Conservation (phyloP, 2,888 invertebrate species). For the Eupithecia insigniata region DNA sequence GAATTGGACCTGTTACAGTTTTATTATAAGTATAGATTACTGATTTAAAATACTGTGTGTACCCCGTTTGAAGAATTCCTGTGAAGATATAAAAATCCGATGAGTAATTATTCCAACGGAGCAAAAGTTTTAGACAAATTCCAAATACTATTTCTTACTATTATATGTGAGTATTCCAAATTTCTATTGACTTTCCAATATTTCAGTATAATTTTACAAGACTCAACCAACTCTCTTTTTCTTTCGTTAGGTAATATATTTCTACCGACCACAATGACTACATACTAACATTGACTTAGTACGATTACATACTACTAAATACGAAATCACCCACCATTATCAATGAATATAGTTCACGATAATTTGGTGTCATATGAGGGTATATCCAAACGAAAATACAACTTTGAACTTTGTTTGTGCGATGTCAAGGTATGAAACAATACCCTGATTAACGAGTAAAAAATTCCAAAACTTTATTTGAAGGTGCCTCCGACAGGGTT, state of each 20-base stretch:
- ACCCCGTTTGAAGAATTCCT: background rate
- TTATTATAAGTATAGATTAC: no score
- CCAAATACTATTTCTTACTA: background rate
- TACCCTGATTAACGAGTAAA: constrained; percentile 74
- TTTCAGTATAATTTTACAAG: constrained; percentile 38
- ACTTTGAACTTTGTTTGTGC: constrained; percentile 37
- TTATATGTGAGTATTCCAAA: background rate
- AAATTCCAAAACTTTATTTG: constrained; percentile 63
- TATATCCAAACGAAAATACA: constrained; percentile 42
- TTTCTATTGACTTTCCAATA: background rate
- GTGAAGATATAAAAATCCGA: background rate
- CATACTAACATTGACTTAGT: constrained; percentile 72
- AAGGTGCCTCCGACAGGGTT: constrained; percentile 45
- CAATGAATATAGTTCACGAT: constrained; percentile 49
- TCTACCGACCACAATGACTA: constrained; percentile 81
- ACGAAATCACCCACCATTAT: constrained; percentile 46
- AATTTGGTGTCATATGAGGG: constrained; percentile 73
- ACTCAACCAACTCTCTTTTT: constrained; percentile 37
- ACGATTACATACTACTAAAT: constrained; percentile 52
- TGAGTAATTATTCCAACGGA: background rate
- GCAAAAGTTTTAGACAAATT: background rate
- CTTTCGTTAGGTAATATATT: constrained; percentile 50
- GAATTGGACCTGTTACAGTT: no score
- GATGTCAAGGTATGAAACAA: constrained; percentile 46
- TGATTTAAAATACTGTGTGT: background rate